A percentile compares a stretch with the other conserved stretches of the same genome.
These are phyloP conservation scores for Colletes collaris DNA, from an alignment of 2,888 invertebrate genomes.

Conservation along the genomic window DNA sequence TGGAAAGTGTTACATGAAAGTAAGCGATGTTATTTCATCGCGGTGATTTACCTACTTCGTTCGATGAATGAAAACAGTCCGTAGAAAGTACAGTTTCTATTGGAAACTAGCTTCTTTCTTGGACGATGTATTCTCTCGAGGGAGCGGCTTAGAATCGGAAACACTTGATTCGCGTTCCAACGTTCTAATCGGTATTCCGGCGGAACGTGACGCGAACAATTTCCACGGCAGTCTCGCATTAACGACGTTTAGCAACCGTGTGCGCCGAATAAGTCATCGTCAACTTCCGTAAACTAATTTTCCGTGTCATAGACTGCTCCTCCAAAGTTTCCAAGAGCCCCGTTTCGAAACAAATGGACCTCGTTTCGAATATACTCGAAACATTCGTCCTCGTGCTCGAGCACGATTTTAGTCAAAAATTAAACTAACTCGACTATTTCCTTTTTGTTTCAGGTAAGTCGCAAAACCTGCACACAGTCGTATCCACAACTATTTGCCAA, in stretches of 20 bases:
- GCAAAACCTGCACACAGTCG: no score
- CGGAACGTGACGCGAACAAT: background rate
- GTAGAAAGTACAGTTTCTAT: constrained; percentile 21
- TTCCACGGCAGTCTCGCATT: background rate
- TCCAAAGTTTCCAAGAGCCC: no score
- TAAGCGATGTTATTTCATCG: background rate
- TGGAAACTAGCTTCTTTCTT: background rate
- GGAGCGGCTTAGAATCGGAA: background rate
- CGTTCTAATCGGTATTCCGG: constrained; percentile 1
- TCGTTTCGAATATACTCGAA: no score
- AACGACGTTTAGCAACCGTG: no score
- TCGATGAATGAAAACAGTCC: background rate
- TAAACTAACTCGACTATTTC: no score
- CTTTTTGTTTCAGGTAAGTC: no score
- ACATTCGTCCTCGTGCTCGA: no score
- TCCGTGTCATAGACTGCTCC: no score
- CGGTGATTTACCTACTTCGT: background rate
- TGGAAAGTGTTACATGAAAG: background rate
- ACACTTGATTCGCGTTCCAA: constrained; percentile 5
- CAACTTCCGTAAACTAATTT: background rate
- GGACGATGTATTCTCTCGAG: background rate
- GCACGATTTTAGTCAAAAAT: no score
- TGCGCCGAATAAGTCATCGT: background rate
- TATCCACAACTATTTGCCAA: no score
- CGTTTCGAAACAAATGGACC: no score